A percentile compares a stretch with the other conserved stretches of the same genome.
These are phyloP conservation scores for Eueides isabella DNA, from an alignment of 1,140 invertebrate genomes.

Conservation along the genomic window DNA sequence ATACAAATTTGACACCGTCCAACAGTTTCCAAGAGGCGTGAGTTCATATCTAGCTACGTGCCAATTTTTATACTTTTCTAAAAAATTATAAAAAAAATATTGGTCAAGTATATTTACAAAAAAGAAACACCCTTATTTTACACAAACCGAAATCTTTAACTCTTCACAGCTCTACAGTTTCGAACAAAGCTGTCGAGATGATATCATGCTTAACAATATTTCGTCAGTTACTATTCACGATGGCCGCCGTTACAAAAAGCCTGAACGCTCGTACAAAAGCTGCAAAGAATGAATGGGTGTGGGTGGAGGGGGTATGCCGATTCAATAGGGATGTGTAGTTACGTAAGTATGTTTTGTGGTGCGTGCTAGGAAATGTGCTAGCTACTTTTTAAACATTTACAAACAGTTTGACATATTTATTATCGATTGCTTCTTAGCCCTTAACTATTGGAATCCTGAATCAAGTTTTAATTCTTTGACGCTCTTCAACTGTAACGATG, in stretches of 20 bases:
- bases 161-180: constrained; percentile 37
- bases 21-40: too few species aligned
- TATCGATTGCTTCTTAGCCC: background rate
- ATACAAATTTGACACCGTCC: too few species aligned
- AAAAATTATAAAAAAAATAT: background rate
- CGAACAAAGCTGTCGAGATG: constrained; percentile 54
- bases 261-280: constrained; percentile 73
- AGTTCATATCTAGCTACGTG: too few species aligned
- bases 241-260: constrained; percentile 73
- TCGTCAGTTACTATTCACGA: constrained; percentile 73
- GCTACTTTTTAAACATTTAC: constrained; percentile 33
- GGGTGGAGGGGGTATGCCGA: constrained; percentile 62
- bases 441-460: background rate
- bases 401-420: background rate
- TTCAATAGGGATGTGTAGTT: constrained; percentile 78
- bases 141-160: constrained; percentile 20
- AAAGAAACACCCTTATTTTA: constrained; percentile 11
- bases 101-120: background rate
- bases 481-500: too few species aligned
- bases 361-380: constrained; percentile 50
- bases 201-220: constrained; percentile 74
- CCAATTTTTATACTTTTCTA: too few species aligned
- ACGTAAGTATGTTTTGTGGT: constrained; percentile 77
- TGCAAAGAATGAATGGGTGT: constrained; percentile 77
- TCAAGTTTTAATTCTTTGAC: too few species aligned